Base-by-base conservation (phyloP, 1,140 invertebrate species). In the Formica selysi region DNA sequence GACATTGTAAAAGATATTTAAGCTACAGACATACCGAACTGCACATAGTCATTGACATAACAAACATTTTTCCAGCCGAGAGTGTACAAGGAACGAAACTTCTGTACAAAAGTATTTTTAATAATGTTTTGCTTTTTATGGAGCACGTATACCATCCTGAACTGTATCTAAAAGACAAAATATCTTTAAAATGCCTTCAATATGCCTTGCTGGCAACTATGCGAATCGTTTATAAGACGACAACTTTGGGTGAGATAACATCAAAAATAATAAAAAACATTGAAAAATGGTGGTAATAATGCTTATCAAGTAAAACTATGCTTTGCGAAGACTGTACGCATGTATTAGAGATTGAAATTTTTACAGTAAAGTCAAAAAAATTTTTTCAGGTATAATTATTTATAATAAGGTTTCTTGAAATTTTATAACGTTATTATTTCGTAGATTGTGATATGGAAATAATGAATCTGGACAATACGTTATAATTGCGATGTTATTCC, bases 11-110 rank as follows among this genome's bases (percentile, higher is more conserved):
- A 73, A 36, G 0, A 3, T 38, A 54, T 67, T 5, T 29, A 44
- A 78, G 13, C n/a, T 1, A 32, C 2, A 78, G 6, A 65, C 29
- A 7, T 79, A 79, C 76, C 76, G 62, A 51, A 44, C 29, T 54
- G 19, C 29, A 68, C 76, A 68, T 36, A 11, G 76, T 26, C 76
- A 79, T 51, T 3, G 76, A 79, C 62, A 79, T 54, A 36, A 68
- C n/a, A 10, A 67, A 67, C 13, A 54, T 51, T 0, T 36, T 68
- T 54, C 76, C 76, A 19, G 76, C 76, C 32, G 64, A 36, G 2
- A 79, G 76, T 2, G 76, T 68, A 41, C n/a, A 68, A 8, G 76
- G 76, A 36, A n/a, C 2, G 3, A 68, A 0, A 79, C 76, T 79
- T 68, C 29, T 67, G 1, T 79, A 41, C 38, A 79, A 44, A 67